These are phyloP conservation scores for Rhopalosiphum nymphaeae DNA, from an alignment of 2,888 invertebrate species.

Conservation along the genomic window DNA sequence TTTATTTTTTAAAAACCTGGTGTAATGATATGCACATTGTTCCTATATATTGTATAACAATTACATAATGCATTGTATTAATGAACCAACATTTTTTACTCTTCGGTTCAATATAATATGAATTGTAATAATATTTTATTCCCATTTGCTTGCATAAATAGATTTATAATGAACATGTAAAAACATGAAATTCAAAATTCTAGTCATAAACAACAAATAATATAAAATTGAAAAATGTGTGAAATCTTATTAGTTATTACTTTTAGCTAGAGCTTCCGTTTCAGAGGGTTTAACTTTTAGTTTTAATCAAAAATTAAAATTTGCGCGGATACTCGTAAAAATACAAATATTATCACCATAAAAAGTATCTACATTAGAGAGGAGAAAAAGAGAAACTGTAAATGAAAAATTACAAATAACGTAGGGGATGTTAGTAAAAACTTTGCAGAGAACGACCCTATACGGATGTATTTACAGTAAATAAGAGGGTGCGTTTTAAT, in stretches of 20 bases:
- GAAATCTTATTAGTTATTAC: not conserved
- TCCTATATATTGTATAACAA: not conserved
- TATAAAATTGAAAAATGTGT: not conserved
- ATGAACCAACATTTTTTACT: not conserved
- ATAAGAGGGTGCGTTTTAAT: constrained; percentile 55
- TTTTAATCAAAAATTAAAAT: constrained; percentile 47
- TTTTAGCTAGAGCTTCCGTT: not conserved
- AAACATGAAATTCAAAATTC: not conserved
- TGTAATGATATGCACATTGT: not conserved
- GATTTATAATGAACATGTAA: not conserved
- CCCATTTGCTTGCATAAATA: not conserved
- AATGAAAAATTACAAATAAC: not conserved
- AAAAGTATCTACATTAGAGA: not conserved
- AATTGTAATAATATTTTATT: not conserved
- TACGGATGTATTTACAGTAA: constrained; percentile 1
- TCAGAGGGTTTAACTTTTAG: not conserved
- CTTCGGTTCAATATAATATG: not conserved
- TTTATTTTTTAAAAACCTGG: not conserved
- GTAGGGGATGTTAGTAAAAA: constrained; percentile 11
- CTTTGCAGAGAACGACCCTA: constrained; percentile 30
- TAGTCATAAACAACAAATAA: not conserved
- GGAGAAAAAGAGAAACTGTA: not conserved
- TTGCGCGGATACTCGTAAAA: not conserved
- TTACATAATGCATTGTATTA: not conserved
- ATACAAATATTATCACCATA: not conserved